A percentile compares a stretch with the other conserved stretches of the same genome.
Conservation (phyloP, 2,797 vertebrate species). For the Cirrhinus mrigala region DNA sequence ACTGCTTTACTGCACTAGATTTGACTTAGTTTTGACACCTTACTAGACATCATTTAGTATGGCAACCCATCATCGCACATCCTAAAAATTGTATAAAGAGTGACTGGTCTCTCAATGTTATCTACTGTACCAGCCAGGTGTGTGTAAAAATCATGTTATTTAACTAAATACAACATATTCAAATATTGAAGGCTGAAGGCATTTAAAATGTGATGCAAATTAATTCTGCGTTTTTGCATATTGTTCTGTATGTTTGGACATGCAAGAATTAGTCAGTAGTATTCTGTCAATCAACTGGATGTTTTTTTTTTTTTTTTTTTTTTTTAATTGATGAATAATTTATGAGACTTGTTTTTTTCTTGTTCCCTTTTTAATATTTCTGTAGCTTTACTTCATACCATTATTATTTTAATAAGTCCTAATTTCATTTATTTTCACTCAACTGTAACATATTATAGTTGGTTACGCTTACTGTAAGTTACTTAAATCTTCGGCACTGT, state of each 20-base stretch:
- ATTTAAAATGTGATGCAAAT: constrained; percentile 2
- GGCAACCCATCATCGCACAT: not conserved
- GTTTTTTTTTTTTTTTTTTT: not conserved
- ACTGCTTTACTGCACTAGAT: not conserved
- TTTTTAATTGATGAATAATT: not conserved
- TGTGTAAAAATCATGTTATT: not conserved
- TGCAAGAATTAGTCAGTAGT: not conserved
- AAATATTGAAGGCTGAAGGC: not conserved
- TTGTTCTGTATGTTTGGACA: not conserved
- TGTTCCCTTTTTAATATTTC: not conserved
- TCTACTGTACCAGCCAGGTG: not conserved
- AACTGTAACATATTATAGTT: not conserved
- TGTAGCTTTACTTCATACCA: not conserved
- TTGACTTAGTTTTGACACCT: not conserved
- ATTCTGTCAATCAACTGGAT: not conserved
- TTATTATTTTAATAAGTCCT: not conserved
- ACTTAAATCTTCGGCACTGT: not conserved
- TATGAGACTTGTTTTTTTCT: not conserved
- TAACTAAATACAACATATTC: not conserved
- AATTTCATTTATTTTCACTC: not conserved
- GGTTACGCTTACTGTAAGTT: not conserved
- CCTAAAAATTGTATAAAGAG: not conserved
- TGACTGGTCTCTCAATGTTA: not conserved
- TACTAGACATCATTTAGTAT: not conserved
- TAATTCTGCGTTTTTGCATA: not conserved